These are phyloP conservation scores for Cherax destructor DNA, from an alignment of 1,140 invertebrate genomes.

Conservation along the genomic window DNA sequence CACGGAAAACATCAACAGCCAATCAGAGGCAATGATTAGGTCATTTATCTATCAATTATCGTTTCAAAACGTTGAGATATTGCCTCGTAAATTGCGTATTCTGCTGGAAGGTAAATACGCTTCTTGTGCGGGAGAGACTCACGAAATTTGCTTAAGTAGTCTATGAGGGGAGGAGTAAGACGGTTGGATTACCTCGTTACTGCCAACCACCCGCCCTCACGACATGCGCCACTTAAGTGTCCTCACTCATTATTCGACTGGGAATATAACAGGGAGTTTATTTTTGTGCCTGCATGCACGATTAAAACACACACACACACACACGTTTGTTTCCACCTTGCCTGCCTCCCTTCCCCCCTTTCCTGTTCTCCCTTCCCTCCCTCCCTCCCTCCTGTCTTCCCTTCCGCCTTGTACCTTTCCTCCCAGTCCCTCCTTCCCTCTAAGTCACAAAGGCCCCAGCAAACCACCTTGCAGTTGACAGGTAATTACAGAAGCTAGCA, in stretches of 20 bases:
- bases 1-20: slow-evolving; percentile 51
- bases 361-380: background rate
- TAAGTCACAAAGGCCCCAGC: too few species aligned
- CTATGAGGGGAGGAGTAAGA: slow-evolving; percentile 21
- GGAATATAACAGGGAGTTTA: slow-evolving; percentile 36
- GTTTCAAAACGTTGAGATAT: slow-evolving; percentile 53
- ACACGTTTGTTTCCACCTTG: slow-evolving; percentile 22
- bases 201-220: slow-evolving; percentile 38
- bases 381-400: background rate
- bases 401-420: background rate
- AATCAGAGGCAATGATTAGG: slow-evolving; percentile 58
- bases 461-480: too few species aligned
- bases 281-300: background rate
- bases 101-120: slow-evolving; percentile 43
- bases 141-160: slow-evolving; percentile 44
- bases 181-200: slow-evolving; percentile 21
- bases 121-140: slow-evolving; percentile 24
- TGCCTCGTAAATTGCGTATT: slow-evolving; percentile 56
- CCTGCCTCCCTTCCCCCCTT: background rate
- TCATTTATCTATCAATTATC: slow-evolving; percentile 58
- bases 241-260: slow-evolving; percentile 38
- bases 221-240: slow-evolving; percentile 31
- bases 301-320: slow-evolving; percentile 28
- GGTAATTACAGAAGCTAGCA: too few species aligned
- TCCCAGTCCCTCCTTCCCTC: background rate